Evolutionary conservation across 2,113 vertebrate species (phyloP), one percentile per base, ranked within the genome.

Genomic region (Phalacrocorax aristotelis): DNA sequence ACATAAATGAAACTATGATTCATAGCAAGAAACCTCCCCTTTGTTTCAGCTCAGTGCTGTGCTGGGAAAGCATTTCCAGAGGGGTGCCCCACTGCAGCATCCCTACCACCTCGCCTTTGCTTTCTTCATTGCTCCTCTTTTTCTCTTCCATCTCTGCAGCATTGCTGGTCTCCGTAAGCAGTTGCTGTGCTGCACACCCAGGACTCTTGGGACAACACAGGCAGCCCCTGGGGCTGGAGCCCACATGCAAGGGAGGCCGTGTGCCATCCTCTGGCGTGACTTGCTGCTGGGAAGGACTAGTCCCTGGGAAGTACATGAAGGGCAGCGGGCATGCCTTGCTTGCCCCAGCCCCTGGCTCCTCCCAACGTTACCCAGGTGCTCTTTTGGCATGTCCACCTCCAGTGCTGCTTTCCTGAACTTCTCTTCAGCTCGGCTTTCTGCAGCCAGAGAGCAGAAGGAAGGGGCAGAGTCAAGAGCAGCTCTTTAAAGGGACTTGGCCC

Each of bases 331-430:
- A 42, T 46, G 38, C 61, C 52, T 58, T 51, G 46, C 62, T 36
- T 74, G 44, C 9, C 7, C 22, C 18, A 19, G 46, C 12, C 16
- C 25, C 13, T 57, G 27, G 38, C 38, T 87, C 25, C 54, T 75
- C 34, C 51, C 3, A 15, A 71, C 58, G 97, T 98, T 87, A 98
- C 98, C 97, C 26, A 98, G 88, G 32, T 88, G 97, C 82, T 99
- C 97, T 85, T 95, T 97, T 9, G 98, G 97, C 46, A 98, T 54
- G 32, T 97, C 97, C 62, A 97, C 97, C 85, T 99, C 98, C 82
- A 98, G 91, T 38, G 82, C 40, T 61, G 97, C 90, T 70, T 96
- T 97, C 62, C 89, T 93, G 54, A 96, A 95, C 49, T 92, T 97
- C 46, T 96, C 96, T 65, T 98, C 96, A 17, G 97, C 74, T 51